Conservation (phyloP, 2,888 invertebrate species). For the Antheraea assamensis region DNA sequence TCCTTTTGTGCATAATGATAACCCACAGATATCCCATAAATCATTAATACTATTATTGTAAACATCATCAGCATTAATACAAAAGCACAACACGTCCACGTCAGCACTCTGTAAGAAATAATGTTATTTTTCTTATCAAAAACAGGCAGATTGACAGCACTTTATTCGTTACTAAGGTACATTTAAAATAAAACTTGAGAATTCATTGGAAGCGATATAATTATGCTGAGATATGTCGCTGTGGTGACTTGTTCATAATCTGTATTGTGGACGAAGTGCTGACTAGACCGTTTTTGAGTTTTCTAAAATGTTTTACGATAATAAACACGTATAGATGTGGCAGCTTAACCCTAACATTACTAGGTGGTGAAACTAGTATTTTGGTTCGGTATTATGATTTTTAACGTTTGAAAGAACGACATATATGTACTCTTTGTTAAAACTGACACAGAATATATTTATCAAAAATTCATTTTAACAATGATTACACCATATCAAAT, state of each 20-base stretch:
- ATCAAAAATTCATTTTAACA: not conserved
- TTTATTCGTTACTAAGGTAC: not conserved
- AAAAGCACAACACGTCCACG: constrained; percentile 72
- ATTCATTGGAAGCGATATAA: not conserved
- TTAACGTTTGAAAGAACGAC: no score
- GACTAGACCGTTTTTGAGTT: no score
- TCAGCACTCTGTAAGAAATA: constrained; percentile 56
- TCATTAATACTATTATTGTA: constrained; percentile 59
- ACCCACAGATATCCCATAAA: constrained; percentile 73
- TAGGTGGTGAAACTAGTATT: no score
- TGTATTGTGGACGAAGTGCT: no score
- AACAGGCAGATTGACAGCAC: not conserved
- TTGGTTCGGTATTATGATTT: no score
- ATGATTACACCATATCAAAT: not conserved
- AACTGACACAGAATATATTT: no score
- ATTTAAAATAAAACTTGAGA: no score
- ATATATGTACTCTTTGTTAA: no score
- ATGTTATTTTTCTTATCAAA: not conserved
- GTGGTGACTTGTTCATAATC: no score
- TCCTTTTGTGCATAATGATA: constrained; percentile 76
- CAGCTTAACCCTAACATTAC: no score
- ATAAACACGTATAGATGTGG: no score
- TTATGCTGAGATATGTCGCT: no score
- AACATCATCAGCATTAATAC: constrained; percentile 67
- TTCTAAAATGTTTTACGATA: not conserved